Evolutionary conservation across 2,113 vertebrate species (phyloP).

Genomic region (Sphyrna mokarran): DNA sequence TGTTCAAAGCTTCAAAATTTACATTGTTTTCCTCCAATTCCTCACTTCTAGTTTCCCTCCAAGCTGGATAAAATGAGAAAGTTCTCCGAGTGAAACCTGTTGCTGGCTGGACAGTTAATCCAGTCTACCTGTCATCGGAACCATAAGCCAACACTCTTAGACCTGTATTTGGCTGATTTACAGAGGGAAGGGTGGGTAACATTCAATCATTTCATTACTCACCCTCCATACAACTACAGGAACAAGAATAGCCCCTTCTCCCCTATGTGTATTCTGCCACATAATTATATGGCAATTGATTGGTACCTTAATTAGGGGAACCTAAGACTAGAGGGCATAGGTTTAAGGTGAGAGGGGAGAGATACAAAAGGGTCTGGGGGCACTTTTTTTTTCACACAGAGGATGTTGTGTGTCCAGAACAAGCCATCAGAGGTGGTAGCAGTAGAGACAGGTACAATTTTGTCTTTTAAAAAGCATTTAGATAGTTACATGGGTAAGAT

Average conservation of each 20-base stretch:
- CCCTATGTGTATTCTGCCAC: not conserved
- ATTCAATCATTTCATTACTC: not conserved
- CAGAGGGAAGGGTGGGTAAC: not conserved
- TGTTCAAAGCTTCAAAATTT: not conserved
- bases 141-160: not conserved
- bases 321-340: no score
- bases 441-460: no score
- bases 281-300: not conserved
- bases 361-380: no score
- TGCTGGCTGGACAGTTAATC: not conserved
- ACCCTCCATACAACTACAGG: not conserved
- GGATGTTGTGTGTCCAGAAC: no score
- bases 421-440: no score
- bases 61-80: not conserved
- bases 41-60: not conserved
- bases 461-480: no score
- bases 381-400: no score
- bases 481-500: no score
- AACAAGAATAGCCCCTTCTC: not conserved
- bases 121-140: not conserved
- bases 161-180: not conserved
- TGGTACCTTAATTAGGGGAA: not conserved
- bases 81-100: not conserved
- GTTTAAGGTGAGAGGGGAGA: no score
- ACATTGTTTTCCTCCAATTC: not conserved